A percentile compares a stretch with the other conserved stretches of the same genome.
These are phyloP conservation scores for Orientallactaga sibirica DNA, from an alignment of 2,797 vertebrate genomes.

Conservation along the genomic window DNA sequence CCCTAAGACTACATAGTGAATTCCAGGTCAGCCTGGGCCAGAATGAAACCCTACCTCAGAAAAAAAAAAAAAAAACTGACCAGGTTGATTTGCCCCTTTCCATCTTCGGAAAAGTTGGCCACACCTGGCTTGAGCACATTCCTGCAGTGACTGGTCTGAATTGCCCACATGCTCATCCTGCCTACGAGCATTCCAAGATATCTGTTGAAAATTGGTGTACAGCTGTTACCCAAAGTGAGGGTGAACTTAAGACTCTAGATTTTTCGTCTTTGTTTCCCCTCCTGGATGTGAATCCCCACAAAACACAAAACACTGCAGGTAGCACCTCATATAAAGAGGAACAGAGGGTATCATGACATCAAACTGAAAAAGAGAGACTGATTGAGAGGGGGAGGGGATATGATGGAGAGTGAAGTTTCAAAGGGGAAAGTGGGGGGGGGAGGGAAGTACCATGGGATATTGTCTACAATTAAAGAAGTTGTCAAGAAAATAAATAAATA, in stretches of 20 bases:
- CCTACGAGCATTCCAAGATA: neutral
- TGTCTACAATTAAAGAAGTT: too few species aligned
- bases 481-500: too few species aligned
- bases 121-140: neutral
- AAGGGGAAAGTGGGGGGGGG: too few species aligned
- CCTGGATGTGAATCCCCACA: neutral
- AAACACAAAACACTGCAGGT: neutral
- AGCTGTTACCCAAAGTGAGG: neutral
- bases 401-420: too few species aligned
- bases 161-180: neutral
- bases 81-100: slow-evolving; percentile 40
- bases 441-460: too few species aligned
- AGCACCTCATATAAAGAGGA: neutral
- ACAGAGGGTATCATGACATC: too few species aligned
- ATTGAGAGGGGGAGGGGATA: too few species aligned
- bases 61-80: neutral
- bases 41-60: too few species aligned
- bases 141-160: neutral
- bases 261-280: neutral
- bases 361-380: too few species aligned
- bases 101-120: neutral
- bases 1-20: too few species aligned
- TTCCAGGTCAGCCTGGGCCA: too few species aligned
- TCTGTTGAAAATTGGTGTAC: neutral
- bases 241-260: neutral